Percentiles rank a stretch among this genome's conserved stretches.
phyloP scores from a whole-genome alignment of 1,140 invertebrate species.

The Wasmannia auropunctata region DNA sequence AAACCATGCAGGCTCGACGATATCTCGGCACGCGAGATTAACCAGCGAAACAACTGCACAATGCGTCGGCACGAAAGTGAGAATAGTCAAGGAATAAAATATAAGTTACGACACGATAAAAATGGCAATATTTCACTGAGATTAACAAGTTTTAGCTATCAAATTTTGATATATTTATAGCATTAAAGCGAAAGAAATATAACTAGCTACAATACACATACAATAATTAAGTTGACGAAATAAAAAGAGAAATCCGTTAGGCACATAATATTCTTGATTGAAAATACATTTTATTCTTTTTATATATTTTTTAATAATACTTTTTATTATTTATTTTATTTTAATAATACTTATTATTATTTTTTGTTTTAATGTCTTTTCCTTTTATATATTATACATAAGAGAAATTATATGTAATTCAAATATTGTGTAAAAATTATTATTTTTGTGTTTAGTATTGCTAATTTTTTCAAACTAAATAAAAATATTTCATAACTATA shows the following conservation, averaged over 20 bases:
- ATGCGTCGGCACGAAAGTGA: slow-evolving; percentile 18
- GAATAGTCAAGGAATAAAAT: slow-evolving; percentile 29
- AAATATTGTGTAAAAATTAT: neutral
- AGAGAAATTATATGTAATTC: neutral
- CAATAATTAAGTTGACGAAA: neutral
- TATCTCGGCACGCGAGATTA: slow-evolving; percentile 52
- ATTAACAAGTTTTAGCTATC: neutral
- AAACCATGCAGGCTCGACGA: slow-evolving; percentile 4
- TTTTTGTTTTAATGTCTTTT: no score
- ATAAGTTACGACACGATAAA: slow-evolving; percentile 15
- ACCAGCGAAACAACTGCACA: slow-evolving; percentile 1
- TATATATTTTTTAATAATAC: neutral
- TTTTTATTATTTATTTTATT: neutral
- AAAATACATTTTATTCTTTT: neutral
- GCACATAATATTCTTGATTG: neutral
- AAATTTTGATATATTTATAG: neutral
- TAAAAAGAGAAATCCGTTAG: neutral
- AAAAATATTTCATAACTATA: no score
- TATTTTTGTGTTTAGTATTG: neutral
- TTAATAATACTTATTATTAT: neutral
- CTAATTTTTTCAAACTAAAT: neutral
- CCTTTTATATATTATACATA: no score
- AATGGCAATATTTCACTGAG: neutral
- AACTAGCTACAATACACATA: neutral
- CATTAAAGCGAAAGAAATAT: neutral